Base-by-base conservation (phyloP, 2,113 vertebrate genomes). In the Triplophysa dalaica region DNA sequence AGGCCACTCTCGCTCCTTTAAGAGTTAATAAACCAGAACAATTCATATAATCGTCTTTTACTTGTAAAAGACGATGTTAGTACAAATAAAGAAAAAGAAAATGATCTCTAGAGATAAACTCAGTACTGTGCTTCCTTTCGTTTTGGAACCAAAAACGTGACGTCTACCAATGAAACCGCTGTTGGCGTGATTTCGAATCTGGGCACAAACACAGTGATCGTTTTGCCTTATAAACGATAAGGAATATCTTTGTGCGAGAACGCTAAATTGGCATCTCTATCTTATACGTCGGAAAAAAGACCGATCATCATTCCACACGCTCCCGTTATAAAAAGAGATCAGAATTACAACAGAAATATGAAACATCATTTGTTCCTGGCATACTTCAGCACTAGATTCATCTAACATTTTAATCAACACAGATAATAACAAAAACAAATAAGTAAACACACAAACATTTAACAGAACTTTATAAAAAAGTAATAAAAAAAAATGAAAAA, bases 301-400 rank as follows among this genome's bases (percentile, higher is more conserved):
- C 63, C 67, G 69, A 63, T 54, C 22, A 54, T 21, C 10, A 60
- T 62, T 78, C 68, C 9, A 69, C 52, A 11, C 48, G 60, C 63
- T 38, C 60, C 69, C 26, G 3, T 48, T 70, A 81, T 69, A 80
- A 75, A 77, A 84, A 43, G 52, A 45, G 26, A 74, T 41, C 19
- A 78, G 14, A 81, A 64, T 70, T 61, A 50, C 56, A 63, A 77
- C 76, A 70, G 73, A 81, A 85, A 87, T 72, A 75, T n/a, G 82
- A 87, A 87, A 88, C 81, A 82, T 74, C 88, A 81, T 91, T 92
- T 91, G 90, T 92, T 93, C 88, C 87, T 91, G 87, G 85, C 89
- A 90, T 89, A 88, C 88, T 86, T 89, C 77, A 76, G 82, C 24
- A 14, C 75, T 60, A 84, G 83, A 79, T 64, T 81, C 62, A 67